phyloP scores from a whole-genome alignment of 2,797 vertebrate genomes.

The Corythornis leucogaster region DNA sequence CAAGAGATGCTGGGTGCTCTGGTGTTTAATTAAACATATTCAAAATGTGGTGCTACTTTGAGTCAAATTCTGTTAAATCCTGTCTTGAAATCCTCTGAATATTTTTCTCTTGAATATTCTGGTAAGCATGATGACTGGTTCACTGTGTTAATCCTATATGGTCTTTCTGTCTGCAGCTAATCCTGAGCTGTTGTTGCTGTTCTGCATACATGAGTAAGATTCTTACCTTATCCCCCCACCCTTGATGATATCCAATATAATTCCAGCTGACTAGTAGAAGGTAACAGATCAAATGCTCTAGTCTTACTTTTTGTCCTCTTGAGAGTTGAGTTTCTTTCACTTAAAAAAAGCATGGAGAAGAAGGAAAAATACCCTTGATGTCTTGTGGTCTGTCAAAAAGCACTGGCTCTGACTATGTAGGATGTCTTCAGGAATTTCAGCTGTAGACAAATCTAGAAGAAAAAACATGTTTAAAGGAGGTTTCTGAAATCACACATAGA shows the following conservation, averaged over 20 bases:
- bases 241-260: neutral
- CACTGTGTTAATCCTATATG: constrained; percentile 73
- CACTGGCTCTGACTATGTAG: neutral
- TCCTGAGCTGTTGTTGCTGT: constrained; percentile 66
- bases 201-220: constrained; percentile 47
- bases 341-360: neutral
- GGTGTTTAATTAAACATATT: constrained; percentile 2
- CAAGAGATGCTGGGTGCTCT: neutral
- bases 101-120: constrained; percentile 63
- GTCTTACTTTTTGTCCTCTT: neutral
- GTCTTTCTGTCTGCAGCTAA: constrained; percentile 72
- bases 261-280: constrained; percentile 1
- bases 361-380: neutral
- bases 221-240: neutral
- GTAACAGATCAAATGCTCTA: neutral
- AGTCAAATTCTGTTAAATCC: constrained; percentile 48
- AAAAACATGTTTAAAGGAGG: neutral
- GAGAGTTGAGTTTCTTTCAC: neutral
- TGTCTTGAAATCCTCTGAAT: constrained; percentile 59
- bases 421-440: neutral
- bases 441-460: neutral
- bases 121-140: constrained; percentile 67
- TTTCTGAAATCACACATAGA: neutral
- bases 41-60: constrained; percentile 18
- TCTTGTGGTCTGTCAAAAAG: neutral